Evolutionary conservation across 2,888 invertebrate genomes (phyloP).

Genomic region (Dugesia japonica): DNA sequence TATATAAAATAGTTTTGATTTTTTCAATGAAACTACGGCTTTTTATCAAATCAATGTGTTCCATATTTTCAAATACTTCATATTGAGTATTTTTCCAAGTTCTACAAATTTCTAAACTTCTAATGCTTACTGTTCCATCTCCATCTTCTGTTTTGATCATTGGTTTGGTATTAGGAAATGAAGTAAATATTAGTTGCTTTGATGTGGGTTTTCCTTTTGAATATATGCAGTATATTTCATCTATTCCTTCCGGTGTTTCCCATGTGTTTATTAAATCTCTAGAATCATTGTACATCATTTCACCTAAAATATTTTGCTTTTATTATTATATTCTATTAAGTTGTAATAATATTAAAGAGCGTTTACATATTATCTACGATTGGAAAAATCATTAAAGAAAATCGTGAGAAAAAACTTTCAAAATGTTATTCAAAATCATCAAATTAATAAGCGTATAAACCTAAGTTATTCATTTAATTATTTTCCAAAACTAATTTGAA

Average conservation of each 20-base stretch:
- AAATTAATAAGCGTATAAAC: too few species aligned
- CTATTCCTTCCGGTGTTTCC: neutral
- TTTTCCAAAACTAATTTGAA: too few species aligned
- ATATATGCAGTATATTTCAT: conserved; percentile 24
- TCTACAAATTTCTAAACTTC: conserved; percentile 17
- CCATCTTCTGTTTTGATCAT: neutral
- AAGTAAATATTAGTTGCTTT: neutral
- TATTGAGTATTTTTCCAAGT: neutral
- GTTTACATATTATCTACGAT: too few species aligned
- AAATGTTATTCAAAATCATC: too few species aligned
- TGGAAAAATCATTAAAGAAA: too few species aligned
- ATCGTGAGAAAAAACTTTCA: too few species aligned
- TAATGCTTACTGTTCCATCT: neutral
- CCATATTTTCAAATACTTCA: neutral
- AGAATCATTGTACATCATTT: neutral
- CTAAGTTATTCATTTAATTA: too few species aligned
- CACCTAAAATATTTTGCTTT: neutral
- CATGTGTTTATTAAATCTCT: neutral
- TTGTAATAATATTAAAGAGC: too few species aligned
- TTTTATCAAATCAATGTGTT: neutral
- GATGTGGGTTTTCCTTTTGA: neutral
- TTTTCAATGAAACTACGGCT: neutral
- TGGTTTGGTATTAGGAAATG: conserved; percentile 1
- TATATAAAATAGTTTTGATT: neutral
- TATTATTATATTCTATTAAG: too few species aligned